Evolutionary conservation across 2,797 vertebrate genomes (phyloP).

Genomic region (Lepus oiostolus): DNA sequence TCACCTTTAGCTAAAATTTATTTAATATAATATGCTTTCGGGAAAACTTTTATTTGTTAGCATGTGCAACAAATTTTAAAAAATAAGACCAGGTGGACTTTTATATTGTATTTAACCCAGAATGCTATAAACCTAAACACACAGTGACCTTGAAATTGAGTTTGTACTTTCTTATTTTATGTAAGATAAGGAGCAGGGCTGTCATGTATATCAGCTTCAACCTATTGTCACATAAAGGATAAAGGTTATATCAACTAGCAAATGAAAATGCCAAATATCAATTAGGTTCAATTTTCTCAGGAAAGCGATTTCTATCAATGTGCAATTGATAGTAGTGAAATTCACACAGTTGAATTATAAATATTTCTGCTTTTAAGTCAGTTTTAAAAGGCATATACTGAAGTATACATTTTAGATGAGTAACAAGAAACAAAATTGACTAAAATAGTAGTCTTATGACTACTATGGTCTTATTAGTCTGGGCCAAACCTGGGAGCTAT

Average conservation of each 20-base stretch:
- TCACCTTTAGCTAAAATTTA: background rate
- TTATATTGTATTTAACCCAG: conserved; percentile 15
- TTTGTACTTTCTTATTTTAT: conserved; percentile 64
- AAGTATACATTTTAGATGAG: background rate
- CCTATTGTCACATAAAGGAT: conserved; percentile 52
- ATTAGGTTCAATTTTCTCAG: conserved; percentile 68
- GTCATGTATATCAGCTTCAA: conserved; percentile 71
- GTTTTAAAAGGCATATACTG: background rate
- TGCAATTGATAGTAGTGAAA: conserved; percentile 51
- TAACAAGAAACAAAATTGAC: background rate
- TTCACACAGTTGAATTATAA: conserved; percentile 52
- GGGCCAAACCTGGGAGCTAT: no score
- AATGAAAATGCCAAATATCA: conserved; percentile 77
- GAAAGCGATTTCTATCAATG: conserved; percentile 35
- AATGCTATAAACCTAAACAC: conserved; percentile 45
- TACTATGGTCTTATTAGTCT: no score
- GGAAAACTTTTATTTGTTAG: conserved; percentile 16
- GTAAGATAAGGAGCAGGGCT: conserved; percentile 57
- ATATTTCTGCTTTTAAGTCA: conserved; percentile 47
- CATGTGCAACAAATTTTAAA: background rate
- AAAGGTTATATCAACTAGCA: conserved; percentile 66
- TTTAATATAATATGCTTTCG: background rate
- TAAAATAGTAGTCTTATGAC: background rate
- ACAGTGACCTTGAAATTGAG: conserved; percentile 65
- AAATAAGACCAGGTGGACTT: background rate